Evolutionary conservation across 2,888 invertebrate species (phyloP).

Genomic region (Poecilus cupreus): DNA sequence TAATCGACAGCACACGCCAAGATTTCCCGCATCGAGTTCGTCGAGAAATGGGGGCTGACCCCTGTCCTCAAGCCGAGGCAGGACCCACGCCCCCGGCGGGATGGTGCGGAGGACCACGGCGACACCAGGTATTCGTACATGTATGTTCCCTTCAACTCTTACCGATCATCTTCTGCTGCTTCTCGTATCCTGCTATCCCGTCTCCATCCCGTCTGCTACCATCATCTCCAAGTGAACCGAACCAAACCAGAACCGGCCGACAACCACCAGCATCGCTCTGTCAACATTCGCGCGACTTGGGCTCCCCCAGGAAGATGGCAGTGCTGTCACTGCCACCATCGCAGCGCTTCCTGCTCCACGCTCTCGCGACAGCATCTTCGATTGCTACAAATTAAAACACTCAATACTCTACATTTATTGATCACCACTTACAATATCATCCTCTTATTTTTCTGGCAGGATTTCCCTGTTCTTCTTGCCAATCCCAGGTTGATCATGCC

Average conservation of each 20-base stretch:
- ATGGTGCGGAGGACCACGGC: conserved; percentile 82
- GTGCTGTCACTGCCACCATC: not conserved
- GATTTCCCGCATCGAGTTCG: conserved; percentile 98
- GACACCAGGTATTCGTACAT: conserved; percentile 79
- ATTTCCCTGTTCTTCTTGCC: not conserved
- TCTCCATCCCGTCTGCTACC: not conserved
- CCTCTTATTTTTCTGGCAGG: conserved; percentile 14
- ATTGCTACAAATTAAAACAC: conserved; percentile 3
- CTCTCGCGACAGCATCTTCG: conserved; percentile 9
- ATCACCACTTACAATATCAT: conserved; percentile 13
- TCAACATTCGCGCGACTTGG: too few relatives aligned
- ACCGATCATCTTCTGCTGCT: not conserved
- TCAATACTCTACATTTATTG: conserved; percentile 10
- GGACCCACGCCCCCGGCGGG: conserved; percentile 88
- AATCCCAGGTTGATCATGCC: not conserved
- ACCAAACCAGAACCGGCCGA: not conserved
- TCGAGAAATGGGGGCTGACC: conserved; percentile 98
- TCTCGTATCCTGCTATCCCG: not conserved
- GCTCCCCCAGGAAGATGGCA: conserved; percentile 36
- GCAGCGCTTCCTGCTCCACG: not conserved
- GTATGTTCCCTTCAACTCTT: conserved; percentile 37
- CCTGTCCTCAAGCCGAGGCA: conserved; percentile 97
- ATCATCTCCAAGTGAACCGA: not conserved
- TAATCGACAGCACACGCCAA: conserved; percentile 81
- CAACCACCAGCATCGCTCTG: not conserved